A percentile compares a stretch with the other conserved stretches of the same genome.
Evolutionary conservation across 2,113 vertebrate species (phyloP).

Genomic region (Labeo rohita): DNA sequence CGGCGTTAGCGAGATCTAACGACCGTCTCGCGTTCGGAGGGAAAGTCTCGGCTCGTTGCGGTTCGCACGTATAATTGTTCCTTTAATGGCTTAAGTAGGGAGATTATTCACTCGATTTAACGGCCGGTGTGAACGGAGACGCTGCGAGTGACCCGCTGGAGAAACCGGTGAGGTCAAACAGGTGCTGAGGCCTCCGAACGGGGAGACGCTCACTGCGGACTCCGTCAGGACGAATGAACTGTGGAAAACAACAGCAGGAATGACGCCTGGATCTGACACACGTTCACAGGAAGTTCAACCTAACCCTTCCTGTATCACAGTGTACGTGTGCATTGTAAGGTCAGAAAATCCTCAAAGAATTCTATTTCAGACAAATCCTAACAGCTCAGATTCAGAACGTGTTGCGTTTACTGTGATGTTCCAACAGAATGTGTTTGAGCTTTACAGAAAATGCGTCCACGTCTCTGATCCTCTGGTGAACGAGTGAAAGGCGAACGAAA

Average conservation of each 20-base stretch:
- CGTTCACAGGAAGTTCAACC: neutral
- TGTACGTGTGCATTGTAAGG: too few species aligned
- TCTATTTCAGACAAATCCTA: too few species aligned
- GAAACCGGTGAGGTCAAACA: neutral
- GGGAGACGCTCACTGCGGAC: too few species aligned
- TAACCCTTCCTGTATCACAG: neutral
- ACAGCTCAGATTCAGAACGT: too few species aligned
- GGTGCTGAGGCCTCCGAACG: neutral
- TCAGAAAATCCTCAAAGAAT: neutral
- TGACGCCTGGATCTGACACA: too few species aligned
- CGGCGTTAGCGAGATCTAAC: neutral
- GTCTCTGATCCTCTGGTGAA: slow-evolving; percentile 24
- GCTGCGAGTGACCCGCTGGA: neutral
- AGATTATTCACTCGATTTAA: slow-evolving; percentile 45
- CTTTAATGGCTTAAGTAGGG: neutral
- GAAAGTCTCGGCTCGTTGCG: neutral
- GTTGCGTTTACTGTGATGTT: too few species aligned
- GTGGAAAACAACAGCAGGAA: too few species aligned
- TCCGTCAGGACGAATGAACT: too few species aligned
- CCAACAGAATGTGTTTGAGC: neutral
- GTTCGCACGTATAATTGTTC: slow-evolving; percentile 15
- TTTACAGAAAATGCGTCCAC: neutral
- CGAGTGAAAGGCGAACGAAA: too few species aligned
- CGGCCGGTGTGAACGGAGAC: neutral
- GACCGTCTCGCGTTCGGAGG: neutral